These are phyloP conservation scores for Hirtodrosophila cameraria DNA, from an alignment of 2,888 invertebrate species.

Conservation along the genomic window DNA sequence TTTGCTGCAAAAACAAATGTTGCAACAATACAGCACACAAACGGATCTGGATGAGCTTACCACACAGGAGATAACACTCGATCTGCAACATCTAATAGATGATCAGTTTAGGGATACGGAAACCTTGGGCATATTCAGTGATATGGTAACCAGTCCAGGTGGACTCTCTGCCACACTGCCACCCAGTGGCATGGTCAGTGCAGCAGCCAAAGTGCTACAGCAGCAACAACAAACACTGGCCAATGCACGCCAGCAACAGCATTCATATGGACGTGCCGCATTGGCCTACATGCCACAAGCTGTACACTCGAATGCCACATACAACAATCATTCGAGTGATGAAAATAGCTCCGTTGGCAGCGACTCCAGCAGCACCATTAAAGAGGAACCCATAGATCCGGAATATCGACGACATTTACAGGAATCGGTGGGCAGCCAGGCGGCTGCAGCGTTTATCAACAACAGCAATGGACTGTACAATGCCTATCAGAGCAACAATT, in stretches of 20 bases:
- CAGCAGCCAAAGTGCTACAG: constrained; percentile 83
- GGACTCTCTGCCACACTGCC: constrained; percentile 83
- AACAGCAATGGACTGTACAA: constrained; percentile 82
- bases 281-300: constrained; percentile 96
- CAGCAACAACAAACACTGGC: constrained; percentile 81
- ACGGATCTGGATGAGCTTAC: constrained; percentile 95
- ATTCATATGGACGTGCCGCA: constrained; percentile 87
- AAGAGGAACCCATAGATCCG: constrained; percentile 94
- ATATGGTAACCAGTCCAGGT: constrained; percentile 88
- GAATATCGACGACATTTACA: constrained; percentile 89
- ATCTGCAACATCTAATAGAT: constrained; percentile 95
- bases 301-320: constrained; percentile 88
- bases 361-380: constrained; percentile 91
- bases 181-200: constrained; percentile 83
- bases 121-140: constrained; percentile 91
- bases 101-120: constrained; percentile 94
- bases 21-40: constrained; percentile 90
- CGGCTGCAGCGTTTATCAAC: constrained; percentile 79
- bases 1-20: constrained; percentile 86
- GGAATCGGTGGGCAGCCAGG: constrained; percentile 75
- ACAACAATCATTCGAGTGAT: constrained; percentile 85
- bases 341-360: constrained; percentile 87
- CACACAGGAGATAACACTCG: constrained; percentile 95
- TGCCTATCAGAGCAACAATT: constrained; percentile 71
- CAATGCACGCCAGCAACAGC: constrained; percentile 81